Percentiles rank a stretch among this genome's conserved stretches.
Conservation (phyloP, 1,140 invertebrate species). For the Lithobius niger region DNA sequence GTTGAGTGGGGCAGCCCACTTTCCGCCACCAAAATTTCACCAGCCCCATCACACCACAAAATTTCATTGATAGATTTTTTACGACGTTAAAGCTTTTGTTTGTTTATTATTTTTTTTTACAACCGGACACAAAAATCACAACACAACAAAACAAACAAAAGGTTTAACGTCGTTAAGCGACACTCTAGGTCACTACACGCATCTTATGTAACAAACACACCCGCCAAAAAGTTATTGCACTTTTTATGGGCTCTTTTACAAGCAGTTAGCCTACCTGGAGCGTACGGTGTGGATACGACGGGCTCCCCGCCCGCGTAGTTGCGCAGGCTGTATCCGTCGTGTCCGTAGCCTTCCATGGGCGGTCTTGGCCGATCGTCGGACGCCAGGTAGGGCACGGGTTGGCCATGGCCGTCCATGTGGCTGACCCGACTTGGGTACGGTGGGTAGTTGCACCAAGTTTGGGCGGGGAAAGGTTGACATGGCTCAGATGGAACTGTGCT, state of each 20-base stretch:
- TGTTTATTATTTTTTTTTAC: no score
- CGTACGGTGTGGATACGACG: constrained; percentile 60
- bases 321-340: constrained; percentile 54
- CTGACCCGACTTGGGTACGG: constrained; percentile 35
- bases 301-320: constrained; percentile 57
- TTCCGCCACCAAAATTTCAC: no score
- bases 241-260: background rate
- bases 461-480: constrained; percentile 53
- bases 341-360: constrained; percentile 52
- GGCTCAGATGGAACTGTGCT: constrained; percentile 39
- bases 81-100: no score
- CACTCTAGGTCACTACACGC: no score
- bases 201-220: background rate
- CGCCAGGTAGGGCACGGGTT: constrained; percentile 33
- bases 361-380: constrained; percentile 47
- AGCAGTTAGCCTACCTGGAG: constrained; percentile 46
- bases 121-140: constrained; percentile 6
- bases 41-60: no score
- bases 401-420: constrained; percentile 27
- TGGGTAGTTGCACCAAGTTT: constrained; percentile 54
- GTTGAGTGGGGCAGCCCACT: no score
- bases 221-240: no score
- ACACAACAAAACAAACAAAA: constrained; percentile 2
- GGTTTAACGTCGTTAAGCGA: no score
- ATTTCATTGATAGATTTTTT: no score